These are phyloP conservation scores for Polydesmus complanatus DNA, from an alignment of 2,888 invertebrate genomes.

Conservation along the genomic window DNA sequence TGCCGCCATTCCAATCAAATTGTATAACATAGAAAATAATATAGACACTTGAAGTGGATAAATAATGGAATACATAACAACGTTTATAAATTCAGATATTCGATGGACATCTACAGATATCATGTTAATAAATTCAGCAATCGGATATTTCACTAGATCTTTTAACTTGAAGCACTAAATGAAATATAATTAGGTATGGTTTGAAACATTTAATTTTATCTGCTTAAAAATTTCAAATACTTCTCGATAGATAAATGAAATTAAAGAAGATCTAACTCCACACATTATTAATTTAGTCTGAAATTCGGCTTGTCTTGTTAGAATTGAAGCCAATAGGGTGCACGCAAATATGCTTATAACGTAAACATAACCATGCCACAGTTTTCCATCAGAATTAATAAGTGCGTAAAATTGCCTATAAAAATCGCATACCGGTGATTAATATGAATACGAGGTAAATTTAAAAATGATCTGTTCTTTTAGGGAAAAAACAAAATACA, in stretches of 20 bases:
- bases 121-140: constrained; percentile 81
- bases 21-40: constrained; percentile 72
- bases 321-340: constrained; percentile 50
- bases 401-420: not conserved
- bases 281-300: constrained; percentile 50
- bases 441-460: not conserved
- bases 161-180: constrained; percentile 17
- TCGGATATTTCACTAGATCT: constrained; percentile 43
- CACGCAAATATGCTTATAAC: constrained; percentile 67
- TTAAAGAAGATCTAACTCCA: constrained; percentile 69
- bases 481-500: no score
- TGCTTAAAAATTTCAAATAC: constrained; percentile 26
- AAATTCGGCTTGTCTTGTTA: constrained; percentile 79
- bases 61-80: constrained; percentile 79
- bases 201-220: no score
- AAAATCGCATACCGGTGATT: not conserved
- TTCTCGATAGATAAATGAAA: constrained; percentile 80
- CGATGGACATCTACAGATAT: constrained; percentile 85
- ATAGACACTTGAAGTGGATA: constrained; percentile 68
- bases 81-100: constrained; percentile 69
- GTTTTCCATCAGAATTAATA: constrained; percentile 26
- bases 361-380: constrained; percentile 80
- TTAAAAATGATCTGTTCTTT: not conserved
- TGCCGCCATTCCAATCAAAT: constrained; percentile 69
- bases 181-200: not conserved